Conservation (phyloP, 2,888 invertebrate species). For the Hirtodrosophila cameraria region DNA sequence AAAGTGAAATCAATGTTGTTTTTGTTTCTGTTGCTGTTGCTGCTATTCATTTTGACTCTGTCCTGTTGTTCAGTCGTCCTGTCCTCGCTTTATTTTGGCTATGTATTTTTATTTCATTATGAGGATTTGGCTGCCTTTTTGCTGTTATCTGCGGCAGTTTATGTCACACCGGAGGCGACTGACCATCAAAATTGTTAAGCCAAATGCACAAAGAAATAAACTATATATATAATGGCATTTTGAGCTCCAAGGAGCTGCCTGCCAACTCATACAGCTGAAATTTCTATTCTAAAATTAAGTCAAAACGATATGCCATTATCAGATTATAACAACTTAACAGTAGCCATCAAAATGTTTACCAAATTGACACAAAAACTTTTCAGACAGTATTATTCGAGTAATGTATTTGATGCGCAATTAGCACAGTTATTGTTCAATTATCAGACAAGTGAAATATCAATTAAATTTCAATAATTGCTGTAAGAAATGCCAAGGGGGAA, state of each 20-base stretch:
- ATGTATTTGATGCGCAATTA: conserved; percentile 6
- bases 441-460: conserved; percentile 1
- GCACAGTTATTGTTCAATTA: neutral
- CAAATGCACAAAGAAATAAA: conserved; percentile 55
- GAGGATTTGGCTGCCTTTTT: conserved; percentile 73
- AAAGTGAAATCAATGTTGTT: conserved; percentile 79
- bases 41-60: conserved; percentile 44
- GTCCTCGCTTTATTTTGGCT: conserved; percentile 67
- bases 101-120: conserved; percentile 76
- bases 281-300: conserved; percentile 27
- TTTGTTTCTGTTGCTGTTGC: conserved; percentile 31
- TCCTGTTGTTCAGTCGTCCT: neutral
- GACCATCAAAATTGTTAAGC: conserved; percentile 61
- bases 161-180: conserved; percentile 63
- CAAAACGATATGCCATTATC: conserved; percentile 44
- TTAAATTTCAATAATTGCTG: neutral
- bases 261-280: neutral
- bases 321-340: conserved; percentile 38
- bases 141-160: conserved; percentile 75
- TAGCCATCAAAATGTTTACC: conserved; percentile 18
- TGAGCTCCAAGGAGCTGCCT: conserved; percentile 17
- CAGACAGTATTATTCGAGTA: conserved; percentile 9
- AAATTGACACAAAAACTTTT: conserved; percentile 14
- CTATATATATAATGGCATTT: conserved; percentile 48
- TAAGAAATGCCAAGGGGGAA: neutral